These are phyloP conservation scores for Athalia cordata DNA, from an alignment of 2,888 invertebrate genomes.

Conservation along the genomic window DNA sequence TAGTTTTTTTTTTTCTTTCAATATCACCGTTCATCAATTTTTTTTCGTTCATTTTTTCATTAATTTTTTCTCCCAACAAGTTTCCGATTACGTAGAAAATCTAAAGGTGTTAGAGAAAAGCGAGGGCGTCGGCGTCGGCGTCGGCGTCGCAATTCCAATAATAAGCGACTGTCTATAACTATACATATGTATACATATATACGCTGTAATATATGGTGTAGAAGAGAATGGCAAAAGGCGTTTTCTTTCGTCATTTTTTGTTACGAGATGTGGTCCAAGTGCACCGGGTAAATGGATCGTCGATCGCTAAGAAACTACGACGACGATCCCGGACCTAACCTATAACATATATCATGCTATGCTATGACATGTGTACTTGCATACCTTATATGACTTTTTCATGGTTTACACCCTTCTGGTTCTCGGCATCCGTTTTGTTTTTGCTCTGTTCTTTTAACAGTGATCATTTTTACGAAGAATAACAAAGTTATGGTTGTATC, in stretches of 20 bases:
- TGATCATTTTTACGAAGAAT: too few relatives aligned
- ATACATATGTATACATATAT: not conserved
- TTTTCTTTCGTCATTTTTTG: not conserved
- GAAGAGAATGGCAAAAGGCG: slow-evolving; percentile 13
- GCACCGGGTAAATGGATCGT: slow-evolving; percentile 71
- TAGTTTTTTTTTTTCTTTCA: not conserved
- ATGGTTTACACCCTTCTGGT: too few relatives aligned
- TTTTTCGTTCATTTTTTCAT: slow-evolving; percentile 5
- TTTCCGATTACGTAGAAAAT: slow-evolving; percentile 43
- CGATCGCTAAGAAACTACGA: slow-evolving; percentile 38
- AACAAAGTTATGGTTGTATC: not conserved
- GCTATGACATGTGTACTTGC: not conserved
- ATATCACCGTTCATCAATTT: not conserved
- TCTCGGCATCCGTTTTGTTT: too few relatives aligned
- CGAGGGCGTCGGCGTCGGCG: slow-evolving; percentile 34
- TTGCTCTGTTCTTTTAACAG: too few relatives aligned
- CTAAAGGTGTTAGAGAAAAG: slow-evolving; percentile 44
- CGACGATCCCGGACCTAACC: slow-evolving; percentile 41
- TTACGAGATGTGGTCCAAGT: slow-evolving; percentile 61
- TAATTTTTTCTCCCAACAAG: slow-evolving; percentile 35
- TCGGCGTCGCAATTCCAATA: slow-evolving; percentile 47
- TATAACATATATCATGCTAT: not conserved
- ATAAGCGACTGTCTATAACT: slow-evolving; percentile 41
- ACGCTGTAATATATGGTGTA: not conserved
- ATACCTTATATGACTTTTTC: too few relatives aligned